Evolutionary conservation across 2,113 vertebrate genomes (phyloP).

Genomic region (Seriola quinqueradiata): DNA sequence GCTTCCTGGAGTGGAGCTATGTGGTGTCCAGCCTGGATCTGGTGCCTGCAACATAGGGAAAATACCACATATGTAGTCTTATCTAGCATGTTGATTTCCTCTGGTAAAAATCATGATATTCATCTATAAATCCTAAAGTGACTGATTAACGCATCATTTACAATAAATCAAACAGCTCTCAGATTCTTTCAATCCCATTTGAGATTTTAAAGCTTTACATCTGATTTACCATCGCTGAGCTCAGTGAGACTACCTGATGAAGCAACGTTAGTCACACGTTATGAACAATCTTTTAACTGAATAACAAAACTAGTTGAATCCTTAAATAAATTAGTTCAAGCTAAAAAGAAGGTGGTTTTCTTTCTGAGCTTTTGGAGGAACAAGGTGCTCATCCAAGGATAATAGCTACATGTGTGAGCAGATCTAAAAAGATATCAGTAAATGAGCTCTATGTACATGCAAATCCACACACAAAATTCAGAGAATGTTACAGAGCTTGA

Average conservation of each 20-base stretch:
- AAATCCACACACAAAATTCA: neutral
- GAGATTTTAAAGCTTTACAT: neutral
- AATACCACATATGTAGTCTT: neutral
- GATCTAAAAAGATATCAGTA: neutral
- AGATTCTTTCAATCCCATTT: neutral
- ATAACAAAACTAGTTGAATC: neutral
- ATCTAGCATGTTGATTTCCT: neutral
- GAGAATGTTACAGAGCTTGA: conserved; percentile 18
- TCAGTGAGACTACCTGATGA: neutral
- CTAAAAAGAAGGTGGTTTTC: neutral
- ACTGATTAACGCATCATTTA: neutral
- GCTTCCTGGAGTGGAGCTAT: conserved; percentile 83
- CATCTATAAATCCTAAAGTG: too few species aligned
- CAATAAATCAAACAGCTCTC: neutral
- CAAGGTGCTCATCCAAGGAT: neutral
- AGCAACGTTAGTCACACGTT: neutral
- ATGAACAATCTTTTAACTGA: neutral
- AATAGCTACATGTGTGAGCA: neutral
- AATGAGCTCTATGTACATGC: neutral
- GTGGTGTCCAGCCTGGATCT: conserved; percentile 74
- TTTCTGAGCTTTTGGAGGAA: neutral
- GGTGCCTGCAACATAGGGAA: conserved; percentile 82
- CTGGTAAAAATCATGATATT: too few species aligned
- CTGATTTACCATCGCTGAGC: neutral
- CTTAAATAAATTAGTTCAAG: too few species aligned